Base-by-base conservation (phyloP, 2,797 vertebrate genomes). In the Australoheros facetus region DNA sequence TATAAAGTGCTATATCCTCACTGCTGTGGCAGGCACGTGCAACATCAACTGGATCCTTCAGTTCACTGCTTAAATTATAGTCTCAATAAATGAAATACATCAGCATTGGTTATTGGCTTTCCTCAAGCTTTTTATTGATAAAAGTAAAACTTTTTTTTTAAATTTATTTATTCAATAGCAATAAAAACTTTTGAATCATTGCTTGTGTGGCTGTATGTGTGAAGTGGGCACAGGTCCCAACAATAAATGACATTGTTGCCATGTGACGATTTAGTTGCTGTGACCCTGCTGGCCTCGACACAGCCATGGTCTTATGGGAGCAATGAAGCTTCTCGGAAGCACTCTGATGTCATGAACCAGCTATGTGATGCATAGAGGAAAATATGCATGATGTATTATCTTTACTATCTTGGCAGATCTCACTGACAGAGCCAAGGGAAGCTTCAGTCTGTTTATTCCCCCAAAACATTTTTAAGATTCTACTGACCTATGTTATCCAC, bases 271-370 rank as follows among this genome's bases (percentile, higher is more conserved):
- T 74, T 62, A 32, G 75, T 77, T 85, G 81, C 84, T 21, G 55
- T 71, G 79, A 74, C 77, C 51, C 60, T 37, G 53, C 55, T 60
- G 83, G 72, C 82, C 73, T 71, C 9, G 0, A 78, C 64, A 30
- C 72, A 85, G 86, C 37, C 54, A 3, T n/a, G 62, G 80, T 78
- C 85, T 70, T 66, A n/a, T 42, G 77, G 76, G 84, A 86, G 60
- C 37, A 3, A 5, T 5, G 23, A 32, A 10, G 78, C 82, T 90
- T 85, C 82, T 84, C 64, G 59, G 80, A 89, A 77, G 57, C 7
- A 34, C 73, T 79, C 62, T 87, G 83, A 91, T 83, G 86, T 90
- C 84, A 90, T 77, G 39, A 79, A 87, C 73, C 75, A 83, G 77
- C 55, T 1, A 66, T 53, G 86, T 89, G 90, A 92, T 37, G 54